Conservation (phyloP, 2,797 vertebrate genomes). For the Myotis pilosus region DNA sequence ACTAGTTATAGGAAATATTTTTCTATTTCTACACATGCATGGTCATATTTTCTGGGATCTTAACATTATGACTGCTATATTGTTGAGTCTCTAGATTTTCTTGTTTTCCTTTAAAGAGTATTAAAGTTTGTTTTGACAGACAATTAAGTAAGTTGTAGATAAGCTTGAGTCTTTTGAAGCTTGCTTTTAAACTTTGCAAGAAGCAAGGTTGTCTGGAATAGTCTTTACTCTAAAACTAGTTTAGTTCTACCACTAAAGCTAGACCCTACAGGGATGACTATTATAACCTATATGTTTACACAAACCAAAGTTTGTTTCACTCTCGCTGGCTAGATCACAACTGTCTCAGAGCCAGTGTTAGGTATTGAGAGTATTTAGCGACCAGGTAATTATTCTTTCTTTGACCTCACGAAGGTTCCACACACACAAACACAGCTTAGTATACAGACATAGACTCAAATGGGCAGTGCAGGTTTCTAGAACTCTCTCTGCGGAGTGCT, state of each 20-base stretch:
- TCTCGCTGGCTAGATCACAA: not conserved
- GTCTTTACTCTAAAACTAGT: not conserved
- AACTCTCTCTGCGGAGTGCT: not conserved
- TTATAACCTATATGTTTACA: not conserved
- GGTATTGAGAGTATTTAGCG: not conserved
- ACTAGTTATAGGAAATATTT: not conserved
- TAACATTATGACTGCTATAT: not conserved
- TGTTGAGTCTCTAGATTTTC: conserved; percentile 26
- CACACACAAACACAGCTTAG: not conserved
- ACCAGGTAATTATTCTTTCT: not conserved
- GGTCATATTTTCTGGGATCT: not conserved
- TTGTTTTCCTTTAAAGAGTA: conserved; percentile 12
- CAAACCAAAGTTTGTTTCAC: not conserved
- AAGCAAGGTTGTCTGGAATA: not conserved
- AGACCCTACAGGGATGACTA: not conserved
- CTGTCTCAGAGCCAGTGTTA: not conserved
- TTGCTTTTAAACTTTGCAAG: not conserved
- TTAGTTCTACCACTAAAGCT: not conserved
- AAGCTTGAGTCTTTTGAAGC: not conserved
- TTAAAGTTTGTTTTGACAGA: conserved; percentile 13
- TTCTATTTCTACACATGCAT: not conserved
- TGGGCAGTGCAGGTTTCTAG: not conserved
- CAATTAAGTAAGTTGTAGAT: not conserved
- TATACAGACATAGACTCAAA: not conserved
- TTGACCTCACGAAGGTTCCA: not conserved